These are phyloP conservation scores for Epicauta chinensis DNA, from an alignment of 1,140 invertebrate species.

Conservation along the genomic window DNA sequence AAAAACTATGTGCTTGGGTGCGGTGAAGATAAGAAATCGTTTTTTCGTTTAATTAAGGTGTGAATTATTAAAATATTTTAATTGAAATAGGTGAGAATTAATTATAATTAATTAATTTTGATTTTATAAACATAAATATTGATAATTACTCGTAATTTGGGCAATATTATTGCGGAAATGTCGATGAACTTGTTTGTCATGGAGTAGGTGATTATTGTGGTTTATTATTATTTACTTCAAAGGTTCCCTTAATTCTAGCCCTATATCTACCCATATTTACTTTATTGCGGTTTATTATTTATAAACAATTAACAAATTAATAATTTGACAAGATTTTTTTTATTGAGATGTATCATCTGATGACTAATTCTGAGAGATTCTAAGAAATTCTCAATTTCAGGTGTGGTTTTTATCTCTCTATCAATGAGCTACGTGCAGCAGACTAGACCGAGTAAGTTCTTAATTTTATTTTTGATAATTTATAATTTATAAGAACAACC, in stretches of 20 bases:
- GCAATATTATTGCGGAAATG: neutral
- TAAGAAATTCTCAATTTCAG: constrained; percentile 5
- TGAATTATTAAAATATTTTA: too few relatives aligned
- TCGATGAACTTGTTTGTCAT: constrained; percentile 1
- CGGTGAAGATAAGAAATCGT: neutral
- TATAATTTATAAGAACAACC: neutral
- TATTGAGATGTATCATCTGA: too few relatives aligned
- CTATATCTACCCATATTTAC: too few relatives aligned
- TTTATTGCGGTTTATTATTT: too few relatives aligned
- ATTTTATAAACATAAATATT: neutral
- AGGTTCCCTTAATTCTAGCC: too few relatives aligned
- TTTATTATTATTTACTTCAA: too few relatives aligned
- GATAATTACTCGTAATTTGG: neutral
- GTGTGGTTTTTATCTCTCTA: constrained; percentile 49
- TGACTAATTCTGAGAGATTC: too few relatives aligned
- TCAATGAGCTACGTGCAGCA: constrained; percentile 75
- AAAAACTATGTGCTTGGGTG: neutral
- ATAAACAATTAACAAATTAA: too few relatives aligned
- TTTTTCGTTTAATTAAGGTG: too few relatives aligned
- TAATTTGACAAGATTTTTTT: too few relatives aligned
- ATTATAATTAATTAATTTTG: too few relatives aligned
- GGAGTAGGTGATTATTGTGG: constrained; percentile 19
- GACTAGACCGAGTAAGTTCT: constrained; percentile 67
- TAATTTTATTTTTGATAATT: neutral
- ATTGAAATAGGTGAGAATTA: too few relatives aligned